phyloP scores from a whole-genome alignment of 1,140 invertebrate species.

The Ostrea denselamellosa region DNA sequence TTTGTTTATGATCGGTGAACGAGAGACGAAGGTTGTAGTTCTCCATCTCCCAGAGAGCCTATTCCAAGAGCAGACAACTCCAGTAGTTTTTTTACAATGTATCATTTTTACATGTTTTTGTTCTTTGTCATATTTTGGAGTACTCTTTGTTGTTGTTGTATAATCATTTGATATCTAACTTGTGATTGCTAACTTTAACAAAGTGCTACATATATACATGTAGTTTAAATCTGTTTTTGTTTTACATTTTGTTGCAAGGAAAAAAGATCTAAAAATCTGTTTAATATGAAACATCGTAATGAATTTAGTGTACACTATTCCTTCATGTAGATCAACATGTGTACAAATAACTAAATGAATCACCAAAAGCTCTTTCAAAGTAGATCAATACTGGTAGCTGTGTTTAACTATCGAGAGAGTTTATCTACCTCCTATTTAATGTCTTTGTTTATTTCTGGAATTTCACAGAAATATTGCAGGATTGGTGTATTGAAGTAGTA shows the following conservation, averaged over 20 bases:
- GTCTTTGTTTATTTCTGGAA: neutral
- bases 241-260: neutral
- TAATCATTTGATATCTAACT: neutral
- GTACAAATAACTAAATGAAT: neutral
- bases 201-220: neutral
- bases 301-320: no score
- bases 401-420: neutral
- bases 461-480: neutral
- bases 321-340: no score
- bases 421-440: conserved; percentile 2
- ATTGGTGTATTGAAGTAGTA: neutral
- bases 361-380: neutral
- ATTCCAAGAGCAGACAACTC: conserved; percentile 21
- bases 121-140: conserved; percentile 15
- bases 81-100: neutral
- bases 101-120: neutral
- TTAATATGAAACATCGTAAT: no score
- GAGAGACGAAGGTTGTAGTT: conserved; percentile 27
- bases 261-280: neutral
- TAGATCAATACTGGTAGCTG: neutral
- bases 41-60: conserved; percentile 12
- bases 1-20: neutral
- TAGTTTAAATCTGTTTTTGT: neutral
- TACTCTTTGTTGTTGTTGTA: conserved; percentile 8
- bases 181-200: conserved; percentile 6